Evolutionary conservation across 1,140 invertebrate species (phyloP), one percentile per base, ranked within the genome.

Genomic region (Drosophila gunungcola): DNA sequence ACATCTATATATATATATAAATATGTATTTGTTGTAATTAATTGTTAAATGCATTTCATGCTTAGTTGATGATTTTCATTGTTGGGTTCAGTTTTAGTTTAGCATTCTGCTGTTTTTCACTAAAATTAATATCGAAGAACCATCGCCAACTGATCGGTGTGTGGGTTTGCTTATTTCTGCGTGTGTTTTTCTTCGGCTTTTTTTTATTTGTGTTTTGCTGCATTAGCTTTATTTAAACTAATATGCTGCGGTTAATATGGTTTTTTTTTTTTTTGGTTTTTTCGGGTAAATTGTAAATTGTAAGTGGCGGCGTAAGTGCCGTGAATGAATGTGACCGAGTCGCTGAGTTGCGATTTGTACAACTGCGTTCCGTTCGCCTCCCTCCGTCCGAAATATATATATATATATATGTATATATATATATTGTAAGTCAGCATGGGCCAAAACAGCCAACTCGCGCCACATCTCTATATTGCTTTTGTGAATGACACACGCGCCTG

Each of bases 21-120:
- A 29, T 73, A 55, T 64, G 29, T 73, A 61, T 69, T 46, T 83
- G 25, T 69, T 57, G 68, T 78, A 61, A 68, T 79, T 75, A 58
- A 57, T 41, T 77, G 69, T 73, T 88, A 89, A 88, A 88, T 88
- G 83, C 83, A 88, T 88, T 88, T 80, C 48, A 88, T 88, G 83
- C 83, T 82, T 89, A 80, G 79, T 89, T 80, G 63, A 89, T 89
- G 79, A 83, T 73, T 79, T 83, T 82, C 63, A 76, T 88, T 73
- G 65, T 78, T 78, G 67, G 63, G 82, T 68, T 84, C 77, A 62
- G 53, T 84, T 70, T 60, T 64, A 36, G 58, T 55, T 34, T 46
- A 11, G 49, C 49, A 36, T 16, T 45, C 32, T 25, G 11, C 11
- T 60, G 73, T 36, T 60, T 38, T 52, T 12, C 9, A 27, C 16